phyloP scores from a whole-genome alignment of 1,140 invertebrate genomes.

The Drosophila tropicalis region DNA sequence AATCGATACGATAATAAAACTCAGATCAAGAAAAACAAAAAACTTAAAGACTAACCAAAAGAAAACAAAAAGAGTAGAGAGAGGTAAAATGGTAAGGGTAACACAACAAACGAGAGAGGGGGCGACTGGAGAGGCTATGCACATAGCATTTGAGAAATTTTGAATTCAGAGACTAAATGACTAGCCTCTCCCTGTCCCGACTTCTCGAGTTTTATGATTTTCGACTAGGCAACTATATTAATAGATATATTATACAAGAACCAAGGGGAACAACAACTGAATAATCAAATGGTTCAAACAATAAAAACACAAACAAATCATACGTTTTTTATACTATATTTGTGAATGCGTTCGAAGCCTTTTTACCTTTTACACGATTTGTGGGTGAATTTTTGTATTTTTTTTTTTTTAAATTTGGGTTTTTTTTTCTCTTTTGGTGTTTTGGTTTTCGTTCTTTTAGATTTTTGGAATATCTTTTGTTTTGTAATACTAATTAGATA shows the following conservation, averaged over 20 bases:
- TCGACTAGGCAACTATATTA: slow-evolving; percentile 49
- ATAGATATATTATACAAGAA: not conserved
- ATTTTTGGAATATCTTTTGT: not conserved
- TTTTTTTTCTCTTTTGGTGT: slow-evolving; percentile 17
- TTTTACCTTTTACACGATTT: slow-evolving; percentile 81
- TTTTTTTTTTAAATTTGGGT: slow-evolving; percentile 25
- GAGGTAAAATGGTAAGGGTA: not conserved
- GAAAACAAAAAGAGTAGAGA: not conserved
- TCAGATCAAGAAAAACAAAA: slow-evolving; percentile 27
- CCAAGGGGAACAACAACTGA: slow-evolving; percentile 37
- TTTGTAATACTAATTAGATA: slow-evolving; percentile 50
- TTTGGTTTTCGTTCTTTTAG: slow-evolving; percentile 21
- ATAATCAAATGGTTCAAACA: slow-evolving; percentile 2
- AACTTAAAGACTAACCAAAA: slow-evolving; percentile 9
- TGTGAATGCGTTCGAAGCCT: slow-evolving; percentile 75
- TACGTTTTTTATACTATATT: slow-evolving; percentile 56
- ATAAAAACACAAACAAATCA: slow-evolving; percentile 27
- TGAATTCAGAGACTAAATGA: not conserved
- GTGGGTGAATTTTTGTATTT: slow-evolving; percentile 64
- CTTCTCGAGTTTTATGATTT: slow-evolving; percentile 13
- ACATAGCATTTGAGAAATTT: not conserved
- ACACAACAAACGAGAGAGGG: slow-evolving; percentile 25
- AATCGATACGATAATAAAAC: slow-evolving; percentile 2
- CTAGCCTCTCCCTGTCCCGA: slow-evolving; percentile 9
- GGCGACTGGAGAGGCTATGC: slow-evolving; percentile 13